These are phyloP conservation scores for Trypoxylus dichotomus DNA, from an alignment of 1,140 invertebrate genomes.

Conservation along the genomic window DNA sequence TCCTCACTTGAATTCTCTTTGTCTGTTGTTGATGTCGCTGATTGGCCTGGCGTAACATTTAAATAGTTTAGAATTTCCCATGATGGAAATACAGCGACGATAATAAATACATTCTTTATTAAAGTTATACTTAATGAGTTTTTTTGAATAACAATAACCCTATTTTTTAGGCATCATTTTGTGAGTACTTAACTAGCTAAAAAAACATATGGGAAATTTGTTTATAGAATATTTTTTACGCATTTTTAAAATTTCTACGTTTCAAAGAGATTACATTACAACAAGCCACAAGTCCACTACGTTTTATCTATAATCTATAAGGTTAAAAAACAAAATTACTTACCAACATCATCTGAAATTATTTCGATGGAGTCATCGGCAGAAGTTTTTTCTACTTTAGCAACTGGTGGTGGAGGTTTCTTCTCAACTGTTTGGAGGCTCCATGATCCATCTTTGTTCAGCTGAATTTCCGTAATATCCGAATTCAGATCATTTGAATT, in stretches of 20 bases:
- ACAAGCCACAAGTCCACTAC: too few species aligned
- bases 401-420: slow-evolving; percentile 51
- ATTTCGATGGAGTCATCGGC: slow-evolving; percentile 56
- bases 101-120: slow-evolving; percentile 45
- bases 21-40: slow-evolving; percentile 39
- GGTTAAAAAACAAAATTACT: too few species aligned
- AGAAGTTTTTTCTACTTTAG: slow-evolving; percentile 37
- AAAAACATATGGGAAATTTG: too few species aligned
- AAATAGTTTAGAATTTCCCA: neutral
- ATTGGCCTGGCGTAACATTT: slow-evolving; percentile 32
- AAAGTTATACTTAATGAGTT: too few species aligned
- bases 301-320: too few species aligned
- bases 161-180: too few species aligned
- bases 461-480: slow-evolving; percentile 82
- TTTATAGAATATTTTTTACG: too few species aligned
- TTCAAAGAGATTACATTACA: too few species aligned
- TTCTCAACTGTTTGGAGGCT: slow-evolving; percentile 69
- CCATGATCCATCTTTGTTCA: slow-evolving; percentile 90
- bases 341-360: slow-evolving; percentile 57
- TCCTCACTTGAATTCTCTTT: slow-evolving; percentile 34
- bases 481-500: slow-evolving; percentile 64
- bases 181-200: too few species aligned
- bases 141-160: too few species aligned
- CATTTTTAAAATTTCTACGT: too few species aligned
- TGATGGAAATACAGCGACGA: neutral